A percentile compares a stretch with the other conserved stretches of the same genome.
phyloP scores from a whole-genome alignment of 2,797 vertebrate genomes.

The Parambassis ranga region DNA sequence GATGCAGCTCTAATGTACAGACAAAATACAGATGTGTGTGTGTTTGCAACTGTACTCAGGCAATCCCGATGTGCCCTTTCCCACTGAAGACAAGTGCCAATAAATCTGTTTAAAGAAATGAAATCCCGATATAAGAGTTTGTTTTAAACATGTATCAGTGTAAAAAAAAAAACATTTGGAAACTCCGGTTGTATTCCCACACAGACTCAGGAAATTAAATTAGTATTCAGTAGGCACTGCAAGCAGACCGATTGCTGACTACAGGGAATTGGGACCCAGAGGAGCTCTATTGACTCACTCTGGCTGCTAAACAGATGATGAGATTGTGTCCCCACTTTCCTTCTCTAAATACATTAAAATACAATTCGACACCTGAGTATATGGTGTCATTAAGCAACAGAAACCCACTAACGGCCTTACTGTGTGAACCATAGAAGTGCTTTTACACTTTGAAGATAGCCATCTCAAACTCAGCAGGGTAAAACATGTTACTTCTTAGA shows the following conservation, averaged over 20 bases:
- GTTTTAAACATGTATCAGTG: background rate
- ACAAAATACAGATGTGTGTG: background rate
- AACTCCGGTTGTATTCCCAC: conserved; percentile 3
- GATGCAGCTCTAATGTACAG: background rate
- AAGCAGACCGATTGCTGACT: conserved; percentile 55
- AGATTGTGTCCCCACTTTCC: conserved; percentile 15
- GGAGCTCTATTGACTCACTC: conserved; percentile 50
- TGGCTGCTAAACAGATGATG: conserved; percentile 46
- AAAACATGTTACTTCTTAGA: conserved; percentile 10
- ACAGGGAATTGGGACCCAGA: conserved; percentile 48
- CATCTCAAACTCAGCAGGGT: background rate
- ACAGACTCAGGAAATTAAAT: conserved; percentile 43
- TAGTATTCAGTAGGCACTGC: conserved; percentile 58
- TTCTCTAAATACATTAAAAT: conserved; percentile 46
- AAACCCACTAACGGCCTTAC: conserved; percentile 2
- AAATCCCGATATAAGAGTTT: background rate
- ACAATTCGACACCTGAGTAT: conserved; percentile 31
- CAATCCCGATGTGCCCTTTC: too few species aligned
- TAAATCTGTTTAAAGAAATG: background rate
- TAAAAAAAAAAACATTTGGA: background rate
- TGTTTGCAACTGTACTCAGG: too few species aligned
- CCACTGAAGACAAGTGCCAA: background rate
- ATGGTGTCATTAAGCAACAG: conserved; percentile 2
- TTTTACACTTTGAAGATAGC: background rate
- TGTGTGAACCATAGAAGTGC: background rate